phyloP scores from a whole-genome alignment of 92 coral and sea anemone genomes.

The Montipora capitata region DNA sequence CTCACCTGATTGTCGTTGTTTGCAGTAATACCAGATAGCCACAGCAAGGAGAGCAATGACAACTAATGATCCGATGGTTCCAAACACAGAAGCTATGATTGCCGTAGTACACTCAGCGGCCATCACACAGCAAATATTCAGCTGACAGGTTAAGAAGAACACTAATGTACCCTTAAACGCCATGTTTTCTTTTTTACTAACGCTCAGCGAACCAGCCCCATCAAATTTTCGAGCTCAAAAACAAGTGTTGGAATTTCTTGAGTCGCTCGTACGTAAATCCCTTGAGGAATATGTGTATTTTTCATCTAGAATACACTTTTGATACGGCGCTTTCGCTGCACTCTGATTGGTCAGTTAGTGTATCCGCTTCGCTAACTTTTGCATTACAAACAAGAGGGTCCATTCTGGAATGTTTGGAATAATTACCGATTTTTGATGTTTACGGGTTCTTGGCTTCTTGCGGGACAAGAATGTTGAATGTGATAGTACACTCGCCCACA shows the following conservation, averaged over 20 bases:
- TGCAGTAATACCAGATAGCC: conserved; percentile 76
- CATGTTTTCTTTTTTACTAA: conserved; percentile 10
- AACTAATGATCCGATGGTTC: conserved; percentile 73
- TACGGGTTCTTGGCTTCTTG: not conserved
- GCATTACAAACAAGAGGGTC: not conserved
- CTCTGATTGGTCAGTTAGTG: conserved; percentile 71
- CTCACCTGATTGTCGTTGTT: conserved; percentile 40
- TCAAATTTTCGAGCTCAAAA: not conserved
- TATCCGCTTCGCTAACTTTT: conserved; percentile 71
- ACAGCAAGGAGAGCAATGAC: conserved; percentile 54
- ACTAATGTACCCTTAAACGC: conserved; percentile 1
- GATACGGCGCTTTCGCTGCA: conserved; percentile 34
- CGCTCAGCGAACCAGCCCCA: conserved; percentile 10
- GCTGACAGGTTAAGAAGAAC: conserved; percentile 20
- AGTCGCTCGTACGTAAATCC: conserved; percentile 24
- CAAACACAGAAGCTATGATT: conserved; percentile 83
- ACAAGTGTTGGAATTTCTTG: not conserved
- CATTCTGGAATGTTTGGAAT: conserved; percentile 43
- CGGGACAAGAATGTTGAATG: not conserved
- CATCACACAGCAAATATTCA: conserved; percentile 5
- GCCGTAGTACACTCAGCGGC: conserved; percentile 70
- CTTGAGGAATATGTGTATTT: conserved; percentile 48
- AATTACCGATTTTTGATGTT: conserved; percentile 18
- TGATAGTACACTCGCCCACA: not conserved
- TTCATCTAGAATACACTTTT: conserved; percentile 16